Evolutionary conservation across 2,888 invertebrate species (phyloP).

Genomic region (Apeira syringaria): DNA sequence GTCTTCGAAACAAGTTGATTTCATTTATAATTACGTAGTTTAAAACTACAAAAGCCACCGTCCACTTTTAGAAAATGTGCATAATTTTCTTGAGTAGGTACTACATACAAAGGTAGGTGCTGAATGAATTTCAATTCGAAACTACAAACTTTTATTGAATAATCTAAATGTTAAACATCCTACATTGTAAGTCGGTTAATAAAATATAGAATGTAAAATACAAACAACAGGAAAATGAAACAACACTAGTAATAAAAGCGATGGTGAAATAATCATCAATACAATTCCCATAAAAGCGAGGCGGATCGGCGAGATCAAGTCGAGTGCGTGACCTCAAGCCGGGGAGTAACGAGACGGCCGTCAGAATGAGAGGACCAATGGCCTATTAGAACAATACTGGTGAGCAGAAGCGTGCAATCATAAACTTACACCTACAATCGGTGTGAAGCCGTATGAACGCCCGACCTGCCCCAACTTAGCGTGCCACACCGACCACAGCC

Average conservation of each 20-base stretch:
- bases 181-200: too few species aligned
- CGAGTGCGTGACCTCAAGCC: conserved; percentile 65
- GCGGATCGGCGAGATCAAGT: conserved; percentile 66
- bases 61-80: too few species aligned
- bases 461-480: conserved; percentile 66
- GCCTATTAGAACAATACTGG: conserved; percentile 77
- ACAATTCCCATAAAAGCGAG: conserved; percentile 61
- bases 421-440: conserved; percentile 72
- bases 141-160: too few species aligned
- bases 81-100: too few species aligned
- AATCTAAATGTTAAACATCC: too few species aligned
- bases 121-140: too few species aligned
- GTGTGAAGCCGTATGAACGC: conserved; percentile 56
- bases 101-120: too few species aligned
- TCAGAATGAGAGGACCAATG: conserved; percentile 52
- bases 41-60: too few species aligned
- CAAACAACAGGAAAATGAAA: conserved; percentile 41
- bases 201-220: conserved; percentile 33
- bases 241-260: conserved; percentile 36
- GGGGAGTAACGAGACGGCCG: conserved; percentile 56
- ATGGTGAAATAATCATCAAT: conserved; percentile 47
- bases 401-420: conserved; percentile 72
- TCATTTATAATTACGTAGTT: too few species aligned
- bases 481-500: conserved; percentile 37
- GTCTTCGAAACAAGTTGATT: conserved; percentile 3